A percentile compares a stretch with the other conserved stretches of the same genome.
Evolutionary conservation across 1,140 invertebrate species (phyloP).

Genomic region (Zaprionus camerounensis): DNA sequence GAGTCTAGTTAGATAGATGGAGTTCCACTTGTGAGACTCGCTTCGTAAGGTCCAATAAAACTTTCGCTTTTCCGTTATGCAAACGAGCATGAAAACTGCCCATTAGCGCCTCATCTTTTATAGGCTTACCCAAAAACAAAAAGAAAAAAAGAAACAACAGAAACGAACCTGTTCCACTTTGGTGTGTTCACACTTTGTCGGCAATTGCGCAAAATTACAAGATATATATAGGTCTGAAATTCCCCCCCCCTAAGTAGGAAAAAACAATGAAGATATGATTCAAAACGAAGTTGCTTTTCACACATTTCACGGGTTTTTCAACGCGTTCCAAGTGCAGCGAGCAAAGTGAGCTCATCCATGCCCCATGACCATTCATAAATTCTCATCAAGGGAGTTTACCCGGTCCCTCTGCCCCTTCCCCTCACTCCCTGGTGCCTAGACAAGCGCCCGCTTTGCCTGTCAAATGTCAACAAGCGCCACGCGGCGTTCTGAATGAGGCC

Average conservation of each 20-base stretch:
- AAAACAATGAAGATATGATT: constrained; percentile 2
- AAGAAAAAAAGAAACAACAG: background rate
- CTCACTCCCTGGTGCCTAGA: constrained; percentile 12
- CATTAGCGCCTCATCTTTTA: constrained; percentile 74
- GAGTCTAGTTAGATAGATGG: background rate
- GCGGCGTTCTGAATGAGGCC: constrained; percentile 68
- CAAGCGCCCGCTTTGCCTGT: constrained; percentile 53
- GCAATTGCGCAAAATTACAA: constrained; percentile 53
- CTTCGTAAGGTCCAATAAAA: constrained; percentile 39
- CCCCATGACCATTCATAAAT: constrained; percentile 63
- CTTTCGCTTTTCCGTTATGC: constrained; percentile 77
- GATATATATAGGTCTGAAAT: constrained; percentile 6
- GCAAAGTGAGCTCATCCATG: constrained; percentile 27
- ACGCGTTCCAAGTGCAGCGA: constrained; percentile 23
- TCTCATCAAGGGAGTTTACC: constrained; percentile 61
- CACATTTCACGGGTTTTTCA: constrained; percentile 64
- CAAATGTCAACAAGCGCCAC: constrained; percentile 79
- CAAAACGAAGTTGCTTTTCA: constrained; percentile 64
- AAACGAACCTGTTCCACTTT: constrained; percentile 52
- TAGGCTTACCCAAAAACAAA: constrained; percentile 46
- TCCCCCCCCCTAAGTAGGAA: constrained; percentile 6
- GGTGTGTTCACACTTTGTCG: constrained; percentile 54
- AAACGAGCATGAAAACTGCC: constrained; percentile 70
- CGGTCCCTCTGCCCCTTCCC: background rate
- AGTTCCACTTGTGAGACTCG: constrained; percentile 9